Conservation (phyloP, 2,797 vertebrate genomes). For the Calcarius lapponicus region DNA sequence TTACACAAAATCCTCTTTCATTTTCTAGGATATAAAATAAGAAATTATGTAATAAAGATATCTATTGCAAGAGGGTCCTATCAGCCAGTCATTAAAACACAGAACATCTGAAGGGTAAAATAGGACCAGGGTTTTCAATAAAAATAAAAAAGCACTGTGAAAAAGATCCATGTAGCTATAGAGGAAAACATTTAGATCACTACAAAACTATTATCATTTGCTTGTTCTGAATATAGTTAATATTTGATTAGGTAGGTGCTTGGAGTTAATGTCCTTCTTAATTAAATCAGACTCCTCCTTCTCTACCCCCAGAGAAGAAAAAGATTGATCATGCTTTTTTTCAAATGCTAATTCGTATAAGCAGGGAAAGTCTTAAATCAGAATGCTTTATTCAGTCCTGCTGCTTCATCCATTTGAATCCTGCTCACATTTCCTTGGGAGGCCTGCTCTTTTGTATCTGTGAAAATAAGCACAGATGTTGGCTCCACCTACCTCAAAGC, state of each 20-base stretch:
- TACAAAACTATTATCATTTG: neutral
- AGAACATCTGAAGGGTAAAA: slow-evolving; percentile 3
- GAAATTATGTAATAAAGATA: slow-evolving; percentile 4
- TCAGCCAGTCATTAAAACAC: neutral
- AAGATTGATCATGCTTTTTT: slow-evolving; percentile 30
- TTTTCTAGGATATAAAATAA: neutral
- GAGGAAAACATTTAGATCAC: slow-evolving; percentile 20
- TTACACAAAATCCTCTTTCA: neutral
- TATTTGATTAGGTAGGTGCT: slow-evolving; percentile 45
- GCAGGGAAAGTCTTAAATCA: slow-evolving; percentile 48
- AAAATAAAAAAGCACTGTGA: neutral
- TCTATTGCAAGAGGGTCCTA: neutral
- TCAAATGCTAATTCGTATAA: slow-evolving; percentile 60
- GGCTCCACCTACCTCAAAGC: slow-evolving; percentile 80
- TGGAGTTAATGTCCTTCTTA: slow-evolving; percentile 57
- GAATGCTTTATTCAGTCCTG: slow-evolving; percentile 20
- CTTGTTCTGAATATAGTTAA: slow-evolving; percentile 30
- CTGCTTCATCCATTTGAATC: slow-evolving; percentile 22
- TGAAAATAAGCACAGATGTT: slow-evolving; percentile 89
- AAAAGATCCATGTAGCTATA: neutral
- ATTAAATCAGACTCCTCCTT: slow-evolving; percentile 64
- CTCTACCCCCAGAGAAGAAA: neutral
- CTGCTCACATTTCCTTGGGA: slow-evolving; percentile 72
- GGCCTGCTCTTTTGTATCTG: slow-evolving; percentile 72
- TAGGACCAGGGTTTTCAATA: neutral